Evolutionary conservation across 2,797 vertebrate genomes (phyloP).

Genomic region (Crax fasciolata): DNA sequence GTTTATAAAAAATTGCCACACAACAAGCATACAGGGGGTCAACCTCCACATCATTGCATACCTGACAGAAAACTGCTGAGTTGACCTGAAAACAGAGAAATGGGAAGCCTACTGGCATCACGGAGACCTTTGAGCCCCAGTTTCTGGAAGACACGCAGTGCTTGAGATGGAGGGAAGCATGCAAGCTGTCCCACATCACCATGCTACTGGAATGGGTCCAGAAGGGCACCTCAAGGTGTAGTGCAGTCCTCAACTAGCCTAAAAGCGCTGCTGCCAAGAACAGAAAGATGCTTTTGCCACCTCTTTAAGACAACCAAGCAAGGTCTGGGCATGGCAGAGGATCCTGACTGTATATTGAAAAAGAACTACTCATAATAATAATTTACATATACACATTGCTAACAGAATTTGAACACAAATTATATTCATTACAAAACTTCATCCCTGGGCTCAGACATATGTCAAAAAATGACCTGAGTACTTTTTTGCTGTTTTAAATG

Average conservation of each 20-base stretch:
- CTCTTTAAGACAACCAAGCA: neutral
- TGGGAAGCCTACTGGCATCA: neutral
- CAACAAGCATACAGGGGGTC: neutral
- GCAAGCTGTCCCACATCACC: rapidly evolving
- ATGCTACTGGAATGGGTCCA: neutral
- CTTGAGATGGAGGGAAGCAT: neutral
- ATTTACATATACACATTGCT: neutral
- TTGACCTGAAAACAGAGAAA: neutral
- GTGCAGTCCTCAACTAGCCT: neutral
- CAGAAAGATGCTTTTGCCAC: neutral
- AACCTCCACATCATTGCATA: neutral
- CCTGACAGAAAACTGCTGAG: neutral
- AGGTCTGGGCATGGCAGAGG: neutral
- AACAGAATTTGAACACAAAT: neutral
- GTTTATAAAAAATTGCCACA: neutral
- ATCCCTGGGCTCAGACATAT: neutral
- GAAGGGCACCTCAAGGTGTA: neutral
- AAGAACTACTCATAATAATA: neutral
- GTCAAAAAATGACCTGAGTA: neutral
- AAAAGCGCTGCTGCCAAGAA: neutral
- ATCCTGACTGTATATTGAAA: neutral
- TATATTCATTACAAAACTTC: conserved; percentile 8
- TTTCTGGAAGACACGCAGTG: neutral
- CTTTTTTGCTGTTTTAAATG: neutral
- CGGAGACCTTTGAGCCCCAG: neutral